Percentiles rank a stretch among this genome's conserved stretches.
Evolutionary conservation across 1,140 invertebrate species (phyloP).

Genomic region (Drosophila azteca): DNA sequence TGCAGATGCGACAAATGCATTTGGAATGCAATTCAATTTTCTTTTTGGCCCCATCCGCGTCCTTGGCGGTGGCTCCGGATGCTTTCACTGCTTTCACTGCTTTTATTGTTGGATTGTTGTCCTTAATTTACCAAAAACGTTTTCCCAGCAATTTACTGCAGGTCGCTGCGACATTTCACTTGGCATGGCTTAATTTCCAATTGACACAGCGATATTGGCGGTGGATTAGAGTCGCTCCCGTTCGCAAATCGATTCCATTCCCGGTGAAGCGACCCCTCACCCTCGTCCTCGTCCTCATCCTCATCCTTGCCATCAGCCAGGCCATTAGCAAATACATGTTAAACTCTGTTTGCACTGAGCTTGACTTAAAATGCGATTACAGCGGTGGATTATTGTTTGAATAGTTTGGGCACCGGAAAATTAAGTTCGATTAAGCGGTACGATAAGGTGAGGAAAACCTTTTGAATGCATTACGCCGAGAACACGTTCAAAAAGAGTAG

Average conservation of each 20-base stretch:
- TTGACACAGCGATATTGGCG: conserved; percentile 43
- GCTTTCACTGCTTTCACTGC: conserved; percentile 22
- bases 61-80: conserved; percentile 27
- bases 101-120: conserved; percentile 55
- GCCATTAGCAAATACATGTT: conserved; percentile 21
- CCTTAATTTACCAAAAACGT: conserved; percentile 59
- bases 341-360: conserved; percentile 12
- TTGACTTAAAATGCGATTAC: conserved; percentile 6
- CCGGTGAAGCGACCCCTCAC: neutral
- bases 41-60: conserved; percentile 29
- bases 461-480: too few relatives aligned
- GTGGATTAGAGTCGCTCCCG: conserved; percentile 17
- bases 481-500: too few relatives aligned
- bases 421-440: conserved; percentile 15
- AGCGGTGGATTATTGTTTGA: conserved; percentile 8
- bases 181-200: conserved; percentile 48
- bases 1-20: conserved; percentile 60
- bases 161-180: conserved; percentile 40
- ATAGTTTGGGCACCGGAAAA: conserved; percentile 1
- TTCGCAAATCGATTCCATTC: conserved; percentile 31
- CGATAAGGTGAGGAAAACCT: neutral
- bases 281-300: too few relatives aligned
- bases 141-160: conserved; percentile 19
- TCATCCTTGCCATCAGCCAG: neutral
- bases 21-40: conserved; percentile 76